Percentiles rank a stretch among this genome's conserved stretches.
Evolutionary conservation across 2,888 invertebrate genomes (phyloP).

Genomic region (Poecilobothrus nobilitatus): DNA sequence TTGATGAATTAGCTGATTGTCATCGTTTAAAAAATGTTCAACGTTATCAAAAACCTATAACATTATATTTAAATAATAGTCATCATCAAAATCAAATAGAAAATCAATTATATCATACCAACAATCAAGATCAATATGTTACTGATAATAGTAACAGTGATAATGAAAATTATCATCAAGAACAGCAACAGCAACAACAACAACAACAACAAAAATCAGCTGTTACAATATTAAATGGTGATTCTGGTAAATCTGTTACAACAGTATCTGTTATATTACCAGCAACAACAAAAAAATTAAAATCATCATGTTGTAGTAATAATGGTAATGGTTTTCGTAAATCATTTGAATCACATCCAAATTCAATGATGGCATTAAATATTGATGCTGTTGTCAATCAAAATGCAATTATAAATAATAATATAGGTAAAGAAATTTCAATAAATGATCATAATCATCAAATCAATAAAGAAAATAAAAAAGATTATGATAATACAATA

Average conservation of each 20-base stretch:
- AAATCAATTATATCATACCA: too few species aligned
- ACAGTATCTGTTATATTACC: background rate
- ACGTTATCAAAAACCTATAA: background rate
- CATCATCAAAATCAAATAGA: background rate
- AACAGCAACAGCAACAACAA: too few species aligned
- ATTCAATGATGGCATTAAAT: slow-evolving; percentile 6
- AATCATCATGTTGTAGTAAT: background rate
- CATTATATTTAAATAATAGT: background rate
- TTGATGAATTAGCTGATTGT: background rate
- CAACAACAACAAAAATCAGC: background rate
- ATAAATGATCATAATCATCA: background rate
- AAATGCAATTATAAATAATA: background rate
- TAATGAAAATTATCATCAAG: background rate
- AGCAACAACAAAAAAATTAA: background rate
- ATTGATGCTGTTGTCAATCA: background rate
- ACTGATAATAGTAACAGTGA: background rate
- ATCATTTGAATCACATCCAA: background rate
- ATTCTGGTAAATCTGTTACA: background rate
- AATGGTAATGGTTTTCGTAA: background rate
- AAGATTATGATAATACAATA: background rate
- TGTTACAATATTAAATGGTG: background rate
- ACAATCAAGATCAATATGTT: background rate
- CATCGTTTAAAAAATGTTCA: slow-evolving; percentile 6
- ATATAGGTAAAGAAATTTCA: background rate
- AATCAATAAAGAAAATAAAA: background rate